Percentiles rank a stretch among this genome's conserved stretches.
Conservation (phyloP, 1,140 invertebrate species). For the Grapholita molesta region DNA sequence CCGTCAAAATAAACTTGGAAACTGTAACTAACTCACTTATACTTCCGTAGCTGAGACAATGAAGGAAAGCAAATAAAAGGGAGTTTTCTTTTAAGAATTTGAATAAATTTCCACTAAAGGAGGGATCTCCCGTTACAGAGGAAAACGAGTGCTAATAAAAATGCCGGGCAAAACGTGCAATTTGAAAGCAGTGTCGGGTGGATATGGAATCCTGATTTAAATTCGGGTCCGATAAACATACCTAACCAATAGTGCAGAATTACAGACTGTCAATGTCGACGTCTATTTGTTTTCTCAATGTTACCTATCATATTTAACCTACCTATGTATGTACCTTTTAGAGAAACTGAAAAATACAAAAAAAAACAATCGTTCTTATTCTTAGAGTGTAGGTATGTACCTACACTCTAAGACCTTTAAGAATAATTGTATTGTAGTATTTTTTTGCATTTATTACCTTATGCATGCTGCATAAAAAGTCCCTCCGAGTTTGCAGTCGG, state of each 20-base stretch:
- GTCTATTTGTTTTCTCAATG: too few species aligned
- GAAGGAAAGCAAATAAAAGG: constrained; percentile 44
- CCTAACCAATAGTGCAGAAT: neutral
- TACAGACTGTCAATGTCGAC: neutral
- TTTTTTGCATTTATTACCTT: too few species aligned
- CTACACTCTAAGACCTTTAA: too few species aligned
- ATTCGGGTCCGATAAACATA: constrained; percentile 23
- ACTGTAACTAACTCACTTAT: constrained; percentile 56
- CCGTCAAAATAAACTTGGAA: constrained; percentile 23
- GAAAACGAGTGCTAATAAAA: constrained; percentile 66
- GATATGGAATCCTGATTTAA: constrained; percentile 39
- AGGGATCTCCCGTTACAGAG: constrained; percentile 58
- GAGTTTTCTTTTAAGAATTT: constrained; percentile 68
- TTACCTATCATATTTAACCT: too few species aligned
- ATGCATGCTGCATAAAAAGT: too few species aligned
- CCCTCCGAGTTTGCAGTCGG: too few species aligned
- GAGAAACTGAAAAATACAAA: too few species aligned
- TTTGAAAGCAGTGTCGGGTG: constrained; percentile 65
- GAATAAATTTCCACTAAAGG: constrained; percentile 61
- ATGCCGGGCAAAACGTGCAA: constrained; percentile 52
- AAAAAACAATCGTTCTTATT: too few species aligned
- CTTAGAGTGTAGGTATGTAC: too few species aligned
- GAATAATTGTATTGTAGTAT: too few species aligned
- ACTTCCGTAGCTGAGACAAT: constrained; percentile 42
- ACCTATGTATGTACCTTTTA: too few species aligned